Percentiles rank a stretch among this genome's conserved stretches.
phyloP scores from a whole-genome alignment of 2,113 vertebrate genomes.

The Odocoileus virginianus region DNA sequence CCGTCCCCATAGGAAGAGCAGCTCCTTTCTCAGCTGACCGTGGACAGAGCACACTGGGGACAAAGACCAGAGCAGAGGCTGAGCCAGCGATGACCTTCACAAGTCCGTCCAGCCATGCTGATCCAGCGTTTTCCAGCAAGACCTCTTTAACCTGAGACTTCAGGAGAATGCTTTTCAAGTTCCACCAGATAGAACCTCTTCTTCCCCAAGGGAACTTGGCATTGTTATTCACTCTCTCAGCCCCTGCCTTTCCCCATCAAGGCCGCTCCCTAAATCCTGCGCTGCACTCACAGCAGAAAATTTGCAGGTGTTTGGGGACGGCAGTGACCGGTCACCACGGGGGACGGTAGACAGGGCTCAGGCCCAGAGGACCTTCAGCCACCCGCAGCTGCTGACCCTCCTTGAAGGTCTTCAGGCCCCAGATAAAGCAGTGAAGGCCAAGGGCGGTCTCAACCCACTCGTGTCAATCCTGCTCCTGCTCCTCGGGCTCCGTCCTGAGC shows the following conservation, averaged over 20 bases:
- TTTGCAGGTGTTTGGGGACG: background rate
- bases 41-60: background rate
- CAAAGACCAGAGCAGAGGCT: background rate
- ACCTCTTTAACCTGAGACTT: background rate
- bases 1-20: accelerated
- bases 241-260: background rate
- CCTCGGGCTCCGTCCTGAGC: accelerated
- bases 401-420: background rate
- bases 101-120: background rate
- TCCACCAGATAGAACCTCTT: background rate
- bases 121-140: background rate
- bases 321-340: background rate
- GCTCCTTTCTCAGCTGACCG: background rate
- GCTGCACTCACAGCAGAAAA: background rate
- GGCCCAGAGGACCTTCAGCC: background rate
- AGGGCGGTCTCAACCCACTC: accelerated
- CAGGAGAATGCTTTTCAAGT: background rate
- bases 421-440: background rate
- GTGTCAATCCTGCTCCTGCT: background rate
- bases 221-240: background rate
- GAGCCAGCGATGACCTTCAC: background rate
- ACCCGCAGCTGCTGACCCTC: background rate
- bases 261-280: background rate
- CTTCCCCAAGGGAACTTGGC: background rate
- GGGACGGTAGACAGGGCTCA: background rate